Percentiles rank a stretch among this genome's conserved stretches.
Conservation (phyloP, 2,113 vertebrate species). For the Anolis carolinensis region DNA sequence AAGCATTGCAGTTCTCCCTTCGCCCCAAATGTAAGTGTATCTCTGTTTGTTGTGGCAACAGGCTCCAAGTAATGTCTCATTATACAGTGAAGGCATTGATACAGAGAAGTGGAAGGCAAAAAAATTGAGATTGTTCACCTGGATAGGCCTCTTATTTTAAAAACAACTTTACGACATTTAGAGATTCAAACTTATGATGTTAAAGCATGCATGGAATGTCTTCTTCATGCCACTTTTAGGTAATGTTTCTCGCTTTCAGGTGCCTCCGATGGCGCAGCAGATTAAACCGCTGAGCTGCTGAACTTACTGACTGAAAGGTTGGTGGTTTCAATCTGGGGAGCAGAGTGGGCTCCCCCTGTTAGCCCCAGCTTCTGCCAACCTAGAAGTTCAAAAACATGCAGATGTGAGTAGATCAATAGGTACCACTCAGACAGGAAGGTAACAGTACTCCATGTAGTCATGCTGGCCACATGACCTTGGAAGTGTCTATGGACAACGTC, state of each 20-base stretch:
- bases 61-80: neutral
- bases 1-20: neutral
- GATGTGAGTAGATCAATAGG: too few relatives aligned
- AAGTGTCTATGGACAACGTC: too few relatives aligned
- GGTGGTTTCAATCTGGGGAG: too few relatives aligned
- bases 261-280: too few relatives aligned
- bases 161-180: neutral
- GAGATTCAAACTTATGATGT: neutral
- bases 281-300: too few relatives aligned
- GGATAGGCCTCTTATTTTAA: neutral
- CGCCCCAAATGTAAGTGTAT: conserved; percentile 1
- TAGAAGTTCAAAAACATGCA: too few relatives aligned
- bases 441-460: too few relatives aligned
- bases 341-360: too few relatives aligned
- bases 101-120: neutral
- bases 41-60: conserved; percentile 30
- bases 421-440: too few relatives aligned
- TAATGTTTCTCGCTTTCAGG: neutral
- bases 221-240: neutral
- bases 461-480: too few relatives aligned
- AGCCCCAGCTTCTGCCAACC: too few relatives aligned
- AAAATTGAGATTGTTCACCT: neutral
- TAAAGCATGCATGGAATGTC: neutral
- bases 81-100: neutral
- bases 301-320: too few relatives aligned